Conservation (phyloP, 2,797 vertebrate genomes). For the Mionectes olivaceus region DNA sequence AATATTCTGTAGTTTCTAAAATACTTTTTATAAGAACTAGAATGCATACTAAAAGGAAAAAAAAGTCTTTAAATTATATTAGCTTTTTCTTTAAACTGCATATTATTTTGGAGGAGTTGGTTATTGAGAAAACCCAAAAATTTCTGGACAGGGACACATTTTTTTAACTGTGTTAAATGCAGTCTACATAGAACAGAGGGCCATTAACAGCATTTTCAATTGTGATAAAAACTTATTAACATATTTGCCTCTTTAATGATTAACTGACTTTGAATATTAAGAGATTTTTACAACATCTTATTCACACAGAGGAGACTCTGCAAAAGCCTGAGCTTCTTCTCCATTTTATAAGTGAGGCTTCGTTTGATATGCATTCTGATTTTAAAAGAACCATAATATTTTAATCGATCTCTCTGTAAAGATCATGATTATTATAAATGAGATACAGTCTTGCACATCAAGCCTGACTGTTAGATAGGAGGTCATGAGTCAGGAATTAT, state of each 20-base stretch:
- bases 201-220: conserved; percentile 46
- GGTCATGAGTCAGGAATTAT: conserved; percentile 53
- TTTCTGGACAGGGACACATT: not conserved
- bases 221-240: conserved; percentile 47
- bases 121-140: not conserved
- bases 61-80: not conserved
- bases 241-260: conserved; percentile 57
- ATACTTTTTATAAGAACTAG: not conserved
- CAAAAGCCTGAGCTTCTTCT: not conserved
- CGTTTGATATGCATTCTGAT: conserved; percentile 44
- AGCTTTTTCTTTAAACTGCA: not conserved
- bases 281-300: conserved; percentile 56
- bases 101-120: not conserved
- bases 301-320: not conserved
- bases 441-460: conserved; percentile 51
- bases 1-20: not conserved
- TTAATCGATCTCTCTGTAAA: conserved; percentile 60
- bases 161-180: conserved; percentile 9
- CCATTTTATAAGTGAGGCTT: conserved; percentile 32
- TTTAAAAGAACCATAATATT: conserved; percentile 63
- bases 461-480: conserved; percentile 47
- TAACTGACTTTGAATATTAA: conserved; percentile 60
- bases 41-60: not conserved
- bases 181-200: not conserved
- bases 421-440: conserved; percentile 54